Conservation (phyloP, 92 coral and sea anemone species). For the Epizoanthus stellaris region DNA sequence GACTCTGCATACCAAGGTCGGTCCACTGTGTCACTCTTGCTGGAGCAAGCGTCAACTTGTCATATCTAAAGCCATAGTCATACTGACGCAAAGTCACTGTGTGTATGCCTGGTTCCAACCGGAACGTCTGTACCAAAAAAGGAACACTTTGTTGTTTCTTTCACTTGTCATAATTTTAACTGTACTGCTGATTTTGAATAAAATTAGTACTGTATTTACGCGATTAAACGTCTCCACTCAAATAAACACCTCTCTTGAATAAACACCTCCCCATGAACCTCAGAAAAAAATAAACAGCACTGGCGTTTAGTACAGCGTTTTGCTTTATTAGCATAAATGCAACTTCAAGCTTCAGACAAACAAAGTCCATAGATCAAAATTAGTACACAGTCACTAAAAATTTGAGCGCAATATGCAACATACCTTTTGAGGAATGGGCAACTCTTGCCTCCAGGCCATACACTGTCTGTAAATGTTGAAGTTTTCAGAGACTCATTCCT, state of each 20-base stretch:
- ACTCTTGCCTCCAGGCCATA: no score
- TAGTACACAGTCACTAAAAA: no score
- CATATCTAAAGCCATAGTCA: slow-evolving; percentile 70
- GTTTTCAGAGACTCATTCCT: no score
- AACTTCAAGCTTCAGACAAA: no score
- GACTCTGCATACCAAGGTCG: slow-evolving; percentile 95
- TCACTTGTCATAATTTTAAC: background rate
- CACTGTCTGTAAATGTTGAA: no score
- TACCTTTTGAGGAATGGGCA: no score
- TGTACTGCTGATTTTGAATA: background rate
- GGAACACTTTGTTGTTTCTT: background rate
- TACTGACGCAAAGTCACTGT: slow-evolving; percentile 70
- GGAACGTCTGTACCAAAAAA: slow-evolving; percentile 56
- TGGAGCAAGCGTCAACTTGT: slow-evolving; percentile 74
- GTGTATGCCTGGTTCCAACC: slow-evolving; percentile 80
- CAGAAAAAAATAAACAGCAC: no score
- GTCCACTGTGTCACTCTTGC: slow-evolving; percentile 68
- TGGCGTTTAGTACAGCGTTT: no score
- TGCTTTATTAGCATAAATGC: no score
- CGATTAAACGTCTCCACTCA: background rate
- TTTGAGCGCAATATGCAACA: no score
- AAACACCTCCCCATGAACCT: no score
- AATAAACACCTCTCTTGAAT: background rate
- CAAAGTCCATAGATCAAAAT: no score
- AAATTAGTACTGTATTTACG: slow-evolving; percentile 1